A percentile compares a stretch with the other conserved stretches of the same genome.
Evolutionary conservation across 2,888 invertebrate genomes (phyloP).

Genomic region (Yponomeuta plumbellus): DNA sequence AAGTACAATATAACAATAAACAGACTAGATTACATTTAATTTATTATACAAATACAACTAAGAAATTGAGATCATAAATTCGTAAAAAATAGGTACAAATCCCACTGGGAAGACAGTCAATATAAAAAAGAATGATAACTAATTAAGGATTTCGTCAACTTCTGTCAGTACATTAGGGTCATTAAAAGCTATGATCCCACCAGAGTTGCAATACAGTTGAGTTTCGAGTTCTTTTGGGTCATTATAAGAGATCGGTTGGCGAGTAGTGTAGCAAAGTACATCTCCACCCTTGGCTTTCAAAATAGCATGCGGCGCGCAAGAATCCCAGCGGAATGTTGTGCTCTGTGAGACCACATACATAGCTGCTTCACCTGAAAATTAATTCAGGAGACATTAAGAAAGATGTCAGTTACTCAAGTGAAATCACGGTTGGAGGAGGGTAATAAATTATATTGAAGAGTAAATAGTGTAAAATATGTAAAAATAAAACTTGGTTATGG

Average conservation of each 20-base stretch:
- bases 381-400: background rate
- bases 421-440: no score
- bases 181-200: constrained; percentile 56
- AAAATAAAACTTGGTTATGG: no score
- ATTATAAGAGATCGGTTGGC: constrained; percentile 51
- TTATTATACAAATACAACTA: background rate
- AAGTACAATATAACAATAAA: background rate
- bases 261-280: constrained; percentile 48
- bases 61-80: background rate
- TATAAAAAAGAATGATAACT: background rate
- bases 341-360: constrained; percentile 86
- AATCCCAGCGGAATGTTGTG: constrained; percentile 94
- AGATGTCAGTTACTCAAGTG: background rate
- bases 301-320: constrained; percentile 93
- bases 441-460: no score
- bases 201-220: constrained; percentile 52
- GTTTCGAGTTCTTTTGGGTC: constrained; percentile 40
- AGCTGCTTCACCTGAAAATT: constrained; percentile 52
- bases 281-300: constrained; percentile 88
- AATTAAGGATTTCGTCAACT: constrained; percentile 6
- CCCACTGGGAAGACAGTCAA: background rate
- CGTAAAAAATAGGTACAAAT: background rate
- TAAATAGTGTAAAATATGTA: no score
- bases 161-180: constrained; percentile 32
- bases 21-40: background rate